Evolutionary conservation across 2,888 invertebrate genomes (phyloP), one percentile per base, ranked within the genome.

Genomic region (Theodoxus fluviatilis): DNA sequence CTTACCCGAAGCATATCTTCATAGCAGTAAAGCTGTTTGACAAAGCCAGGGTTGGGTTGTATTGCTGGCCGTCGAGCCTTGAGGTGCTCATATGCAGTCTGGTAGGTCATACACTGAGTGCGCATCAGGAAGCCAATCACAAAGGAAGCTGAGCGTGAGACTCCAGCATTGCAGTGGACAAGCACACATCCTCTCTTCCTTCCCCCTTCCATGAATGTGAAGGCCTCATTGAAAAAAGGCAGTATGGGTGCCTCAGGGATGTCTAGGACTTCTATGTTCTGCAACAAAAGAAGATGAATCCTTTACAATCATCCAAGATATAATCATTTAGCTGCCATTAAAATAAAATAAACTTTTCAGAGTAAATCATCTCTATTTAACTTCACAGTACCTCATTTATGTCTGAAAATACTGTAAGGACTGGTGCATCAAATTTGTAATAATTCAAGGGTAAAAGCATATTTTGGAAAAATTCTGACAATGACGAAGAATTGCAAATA

Each of bases 111-210:
- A 6, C 76, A 71, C 28, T 84, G 74, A 1, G 70, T 77, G 52
- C 81, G 80, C 89, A 96, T 95, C 68, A 96, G 88, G 87, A 93
- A 96, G 7, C 91, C 94, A 68, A 96, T 93, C 0, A 92, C 91
- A 31, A 96, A 89, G 72, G 92, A 90, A 0, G 94, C 90, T 2
- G 95, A 93, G 12, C 96, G 89, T 0, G 96, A 96, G 0, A 96
- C 92, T 0, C 96, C 96, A 35, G 96, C 96, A 87, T 96, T 96
- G 83, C 96, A 96, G 87, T 96, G 96, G 1, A 96, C 91, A 75
- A 95, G 89, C 67, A 95, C 89, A 82, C 90, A 90, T 35, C 90
- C 89, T 33, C 84, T 84, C n/a, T 64, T 52, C n/a, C n/a, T n/a
- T n/a, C n/a, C n/a, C n/a, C n/a, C n/a, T n/a, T 91, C 88, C 64